phyloP scores from a whole-genome alignment of 2,888 invertebrate genomes.

The Lochmaea crataegi region DNA sequence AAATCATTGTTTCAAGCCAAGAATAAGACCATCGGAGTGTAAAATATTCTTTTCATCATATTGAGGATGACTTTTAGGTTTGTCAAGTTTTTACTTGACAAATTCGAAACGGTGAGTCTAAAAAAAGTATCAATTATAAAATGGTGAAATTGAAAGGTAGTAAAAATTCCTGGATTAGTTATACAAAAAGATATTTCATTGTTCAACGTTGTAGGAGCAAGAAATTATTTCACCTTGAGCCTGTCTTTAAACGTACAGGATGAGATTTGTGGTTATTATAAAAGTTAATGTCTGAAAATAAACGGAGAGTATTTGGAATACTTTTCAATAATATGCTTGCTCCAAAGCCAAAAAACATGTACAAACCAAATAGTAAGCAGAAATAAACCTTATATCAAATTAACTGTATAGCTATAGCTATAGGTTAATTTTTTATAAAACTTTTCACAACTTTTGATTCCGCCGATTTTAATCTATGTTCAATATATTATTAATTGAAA shows the following conservation, averaged over 20 bases:
- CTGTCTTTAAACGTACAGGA: not conserved
- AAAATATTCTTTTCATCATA: conserved; percentile 41
- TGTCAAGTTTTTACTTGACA: conserved; percentile 24
- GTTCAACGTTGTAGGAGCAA: not conserved
- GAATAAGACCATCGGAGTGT: conserved; percentile 27
- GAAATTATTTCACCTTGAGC: conserved; percentile 3
- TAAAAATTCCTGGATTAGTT: conserved; percentile 29
- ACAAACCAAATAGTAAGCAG: too few species aligned
- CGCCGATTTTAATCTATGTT: too few species aligned
- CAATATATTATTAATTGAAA: too few species aligned
- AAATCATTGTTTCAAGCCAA: conserved; percentile 9
- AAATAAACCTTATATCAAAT: too few species aligned
- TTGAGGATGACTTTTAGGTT: conserved; percentile 25
- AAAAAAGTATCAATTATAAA: conserved; percentile 29
- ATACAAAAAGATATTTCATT: conserved; percentile 19
- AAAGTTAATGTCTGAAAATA: not conserved
- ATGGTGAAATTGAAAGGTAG: conserved; percentile 24
- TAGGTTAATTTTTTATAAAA: too few species aligned
- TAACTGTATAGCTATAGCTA: too few species aligned
- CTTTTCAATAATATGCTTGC: too few species aligned
- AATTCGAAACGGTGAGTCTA: conserved; percentile 25
- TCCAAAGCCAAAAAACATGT: too few species aligned
- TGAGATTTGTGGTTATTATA: not conserved
- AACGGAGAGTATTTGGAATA: too few species aligned
- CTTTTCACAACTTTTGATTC: too few species aligned